phyloP scores from a whole-genome alignment of 1,140 invertebrate species.

The Hycleus cichorii region DNA sequence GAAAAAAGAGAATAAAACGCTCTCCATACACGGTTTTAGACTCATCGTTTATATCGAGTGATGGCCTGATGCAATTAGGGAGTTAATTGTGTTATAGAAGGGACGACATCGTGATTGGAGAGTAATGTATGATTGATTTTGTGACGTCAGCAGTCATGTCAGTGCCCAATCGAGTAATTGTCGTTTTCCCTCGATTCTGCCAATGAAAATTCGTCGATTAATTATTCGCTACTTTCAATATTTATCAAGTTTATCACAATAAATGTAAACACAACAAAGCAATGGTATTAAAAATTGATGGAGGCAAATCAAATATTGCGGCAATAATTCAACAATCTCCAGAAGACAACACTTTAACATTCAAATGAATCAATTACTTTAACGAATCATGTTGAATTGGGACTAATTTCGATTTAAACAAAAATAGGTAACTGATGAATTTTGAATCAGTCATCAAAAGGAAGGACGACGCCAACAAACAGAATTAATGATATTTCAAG shows the following conservation, averaged over 20 bases:
- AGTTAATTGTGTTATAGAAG: slow-evolving; percentile 18
- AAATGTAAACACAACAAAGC: neutral
- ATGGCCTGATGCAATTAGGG: slow-evolving; percentile 13
- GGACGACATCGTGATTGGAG: slow-evolving; percentile 12
- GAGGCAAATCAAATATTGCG: too few species aligned
- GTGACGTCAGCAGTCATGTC: slow-evolving; percentile 15
- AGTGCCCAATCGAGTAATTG: neutral
- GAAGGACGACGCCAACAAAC: too few species aligned
- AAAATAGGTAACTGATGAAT: neutral
- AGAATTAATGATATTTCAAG: too few species aligned
- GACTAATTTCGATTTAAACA: too few species aligned
- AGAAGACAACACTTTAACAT: too few species aligned
- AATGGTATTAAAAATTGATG: slow-evolving; percentile 2
- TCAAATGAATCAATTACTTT: too few species aligned
- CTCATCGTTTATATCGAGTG: neutral
- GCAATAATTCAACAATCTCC: too few species aligned
- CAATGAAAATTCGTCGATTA: neutral
- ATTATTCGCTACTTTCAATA: neutral
- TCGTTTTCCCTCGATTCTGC: neutral
- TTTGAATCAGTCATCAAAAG: too few species aligned
- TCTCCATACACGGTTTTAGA: too few species aligned
- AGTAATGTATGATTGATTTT: slow-evolving; percentile 21
- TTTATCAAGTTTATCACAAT: slow-evolving; percentile 4
- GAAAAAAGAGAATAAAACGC: too few species aligned
- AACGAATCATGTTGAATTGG: too few species aligned